A percentile compares a stretch with the other conserved stretches of the same genome.
Evolutionary conservation across 1,140 invertebrate genomes (phyloP).

Genomic region (Anadara kagoshimensis): DNA sequence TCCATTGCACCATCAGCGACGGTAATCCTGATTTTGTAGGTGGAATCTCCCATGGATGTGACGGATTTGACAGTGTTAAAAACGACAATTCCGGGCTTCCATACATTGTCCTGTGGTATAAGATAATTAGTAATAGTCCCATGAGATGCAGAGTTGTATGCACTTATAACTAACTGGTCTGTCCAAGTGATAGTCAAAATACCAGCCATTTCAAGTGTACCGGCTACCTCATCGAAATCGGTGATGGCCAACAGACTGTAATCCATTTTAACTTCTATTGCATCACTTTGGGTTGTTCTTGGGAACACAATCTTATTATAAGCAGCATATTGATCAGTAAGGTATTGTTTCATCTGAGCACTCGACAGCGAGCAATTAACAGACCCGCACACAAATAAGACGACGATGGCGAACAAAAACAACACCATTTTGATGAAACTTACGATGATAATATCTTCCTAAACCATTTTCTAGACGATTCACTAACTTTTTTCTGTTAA

Average conservation of each 20-base stretch:
- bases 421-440: too few species aligned
- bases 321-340: background rate
- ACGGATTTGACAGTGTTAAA: constrained; percentile 32
- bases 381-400: too few species aligned
- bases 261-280: constrained; percentile 10
- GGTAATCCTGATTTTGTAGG: constrained; percentile 13
- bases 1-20: background rate
- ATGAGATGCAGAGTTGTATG: constrained; percentile 7
- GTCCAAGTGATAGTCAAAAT: constrained; percentile 23
- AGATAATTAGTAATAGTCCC: constrained; percentile 28
- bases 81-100: constrained; percentile 25
- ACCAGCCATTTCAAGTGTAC: constrained; percentile 36
- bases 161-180: constrained; percentile 24
- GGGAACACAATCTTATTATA: constrained; percentile 35
- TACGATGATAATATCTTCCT: too few species aligned
- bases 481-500: too few species aligned
- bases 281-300: constrained; percentile 9
- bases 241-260: constrained; percentile 27
- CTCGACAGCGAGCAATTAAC: too few species aligned
- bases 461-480: too few species aligned
- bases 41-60: constrained; percentile 20
- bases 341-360: too few species aligned
- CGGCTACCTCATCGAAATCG: constrained; percentile 35
- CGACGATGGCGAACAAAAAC: too few species aligned
- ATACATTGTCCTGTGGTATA: constrained; percentile 23